Conservation (phyloP, 2,113 vertebrate genomes). For the Capra hircus region DNA sequence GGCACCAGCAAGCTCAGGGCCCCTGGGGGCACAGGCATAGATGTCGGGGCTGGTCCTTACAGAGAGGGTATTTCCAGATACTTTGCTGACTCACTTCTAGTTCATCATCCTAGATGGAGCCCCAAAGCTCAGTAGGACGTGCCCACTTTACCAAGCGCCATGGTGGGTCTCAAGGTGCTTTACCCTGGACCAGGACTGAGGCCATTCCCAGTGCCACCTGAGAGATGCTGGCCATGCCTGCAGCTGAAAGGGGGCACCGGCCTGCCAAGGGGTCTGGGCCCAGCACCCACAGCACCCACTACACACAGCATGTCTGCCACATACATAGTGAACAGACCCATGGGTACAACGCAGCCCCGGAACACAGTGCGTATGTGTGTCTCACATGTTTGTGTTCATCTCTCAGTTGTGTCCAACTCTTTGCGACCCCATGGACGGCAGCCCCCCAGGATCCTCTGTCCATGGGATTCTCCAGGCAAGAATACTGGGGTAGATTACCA, state of each 20-base stretch:
- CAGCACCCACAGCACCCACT: not conserved
- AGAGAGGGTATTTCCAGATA: not conserved
- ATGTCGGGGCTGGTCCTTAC: not conserved
- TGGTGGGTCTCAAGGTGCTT: not conserved
- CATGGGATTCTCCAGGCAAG: not conserved
- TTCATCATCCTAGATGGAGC: not conserved
- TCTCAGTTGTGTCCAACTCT: not conserved
- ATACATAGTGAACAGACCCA: not conserved
- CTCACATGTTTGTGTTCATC: not conserved
- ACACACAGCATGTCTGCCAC: not conserved
- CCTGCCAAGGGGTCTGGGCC: not conserved
- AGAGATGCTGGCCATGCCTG: not conserved
- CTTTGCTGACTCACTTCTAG: not conserved
- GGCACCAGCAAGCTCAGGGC: not conserved
- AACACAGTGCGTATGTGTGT: not conserved
- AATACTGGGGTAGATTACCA: not conserved
- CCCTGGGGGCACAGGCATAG: not conserved
- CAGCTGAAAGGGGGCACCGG: not conserved
- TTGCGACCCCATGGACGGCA: not conserved
- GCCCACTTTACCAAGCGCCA: not conserved
- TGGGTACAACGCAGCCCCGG: not conserved
- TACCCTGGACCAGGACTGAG: not conserved
- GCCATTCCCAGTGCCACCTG: not conserved
- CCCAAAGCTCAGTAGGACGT: not conserved
- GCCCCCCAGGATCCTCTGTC: not conserved